Base-by-base conservation (phyloP, 2,797 vertebrate genomes). In the Eurystomus glaucurus region DNA sequence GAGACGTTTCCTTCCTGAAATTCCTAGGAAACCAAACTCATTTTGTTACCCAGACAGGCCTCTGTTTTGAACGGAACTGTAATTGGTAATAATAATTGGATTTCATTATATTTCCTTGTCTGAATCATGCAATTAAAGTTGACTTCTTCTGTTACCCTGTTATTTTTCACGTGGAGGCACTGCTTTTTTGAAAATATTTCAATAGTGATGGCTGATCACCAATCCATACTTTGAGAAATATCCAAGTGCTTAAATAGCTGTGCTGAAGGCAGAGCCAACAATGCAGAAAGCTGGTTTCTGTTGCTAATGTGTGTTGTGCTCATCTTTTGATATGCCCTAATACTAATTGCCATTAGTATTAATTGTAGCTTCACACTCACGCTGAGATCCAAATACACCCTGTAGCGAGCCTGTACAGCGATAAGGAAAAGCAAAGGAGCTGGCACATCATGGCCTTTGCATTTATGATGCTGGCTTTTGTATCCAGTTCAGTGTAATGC, bases 291-390 rank as follows among this genome's bases (percentile, higher is more conserved):
- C 75, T 33, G 19, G 17, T 84, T 94, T 81, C 76, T 83, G 75
- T 65, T 88, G 72, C 90, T 93, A 35, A 68, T 84, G n/a, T 90
- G 85, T 83, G 33, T 29, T 54, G 50, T 61, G 76, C 75, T 83
- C 71, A 75, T 95, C 65, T 88, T 91, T 84, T 86, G 71, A 88
- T 17, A 6, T 78, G 69, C 76, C 69, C n/a, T 93, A 62, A 69
- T 93, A n/a, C 41, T 65, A 96, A 89, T 94, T 96, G 51, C 39
- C 65, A 69, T 93, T 94, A 37, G 21, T 83, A 90, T 93, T 90
- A 96, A 91, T 57, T 85, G 82, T 28, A 93, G 61, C 14, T 6
- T 81, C 85, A 58, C 52, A 39, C 75, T 82, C 66, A 43, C 25
- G 35, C 78, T 57, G 78, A 90, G 89, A 91, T 31, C 70, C 95